phyloP scores from a whole-genome alignment of 2,797 vertebrate species.

The Scomberomorus guttatus region DNA sequence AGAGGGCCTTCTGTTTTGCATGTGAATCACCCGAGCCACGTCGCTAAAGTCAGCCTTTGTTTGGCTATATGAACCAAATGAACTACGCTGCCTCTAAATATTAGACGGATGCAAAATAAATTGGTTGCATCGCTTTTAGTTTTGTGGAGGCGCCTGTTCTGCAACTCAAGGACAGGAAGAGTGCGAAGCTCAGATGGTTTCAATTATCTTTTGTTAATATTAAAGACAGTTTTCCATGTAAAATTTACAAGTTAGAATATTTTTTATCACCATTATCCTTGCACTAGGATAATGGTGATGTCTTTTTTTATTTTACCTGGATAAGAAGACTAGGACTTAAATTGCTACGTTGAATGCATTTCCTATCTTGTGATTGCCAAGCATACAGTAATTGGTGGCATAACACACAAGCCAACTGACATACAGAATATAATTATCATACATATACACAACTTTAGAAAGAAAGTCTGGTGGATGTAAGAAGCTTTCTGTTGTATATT shows the following conservation, averaged over 20 bases:
- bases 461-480: background rate
- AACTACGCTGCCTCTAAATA: constrained; percentile 27
- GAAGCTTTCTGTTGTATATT: background rate
- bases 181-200: background rate
- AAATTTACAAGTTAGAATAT: background rate
- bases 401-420: background rate
- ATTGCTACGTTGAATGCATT: background rate
- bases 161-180: constrained; percentile 31
- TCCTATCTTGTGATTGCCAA: background rate
- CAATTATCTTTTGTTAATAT: constrained; percentile 23
- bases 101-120: constrained; percentile 47
- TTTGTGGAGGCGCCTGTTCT: background rate
- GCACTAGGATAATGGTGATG: background rate
- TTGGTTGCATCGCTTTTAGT: constrained; percentile 32
- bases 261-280: no score
- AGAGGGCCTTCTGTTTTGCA: constrained; percentile 67
- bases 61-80: constrained; percentile 51
- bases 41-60: constrained; percentile 65
- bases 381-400: background rate
- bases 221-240: background rate
- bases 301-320: background rate
- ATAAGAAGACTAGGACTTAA: background rate
- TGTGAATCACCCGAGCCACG: constrained; percentile 62
- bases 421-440: background rate
- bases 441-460: background rate